These are phyloP conservation scores for Serinus canaria DNA, from an alignment of 2,113 vertebrate genomes.

Conservation along the genomic window DNA sequence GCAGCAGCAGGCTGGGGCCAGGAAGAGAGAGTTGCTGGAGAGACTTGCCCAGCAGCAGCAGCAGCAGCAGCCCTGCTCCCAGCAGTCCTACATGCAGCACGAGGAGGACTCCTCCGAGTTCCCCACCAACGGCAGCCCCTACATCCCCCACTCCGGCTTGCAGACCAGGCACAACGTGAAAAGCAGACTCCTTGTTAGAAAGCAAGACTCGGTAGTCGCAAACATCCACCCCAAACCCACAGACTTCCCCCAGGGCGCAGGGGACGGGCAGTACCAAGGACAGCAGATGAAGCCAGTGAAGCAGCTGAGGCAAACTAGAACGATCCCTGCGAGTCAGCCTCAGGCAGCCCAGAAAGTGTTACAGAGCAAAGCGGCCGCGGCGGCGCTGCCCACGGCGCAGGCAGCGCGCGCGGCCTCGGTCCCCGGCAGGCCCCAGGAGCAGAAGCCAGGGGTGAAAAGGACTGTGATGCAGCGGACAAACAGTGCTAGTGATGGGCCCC, in stretches of 20 bases:
- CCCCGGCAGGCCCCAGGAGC: slow-evolving; percentile 72
- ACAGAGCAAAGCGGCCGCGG: slow-evolving; percentile 49
- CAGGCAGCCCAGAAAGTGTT: slow-evolving; percentile 11
- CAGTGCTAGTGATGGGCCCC: slow-evolving; percentile 75
- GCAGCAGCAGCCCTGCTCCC: slow-evolving; percentile 52
- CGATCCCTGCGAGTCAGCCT: slow-evolving; percentile 48
- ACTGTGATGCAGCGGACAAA: slow-evolving; percentile 93
- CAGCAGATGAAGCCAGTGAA: slow-evolving; percentile 69
- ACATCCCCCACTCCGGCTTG: slow-evolving; percentile 68
- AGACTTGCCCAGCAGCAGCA: slow-evolving; percentile 80
- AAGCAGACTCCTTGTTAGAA: slow-evolving; percentile 75
- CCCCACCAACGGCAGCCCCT: slow-evolving; percentile 68
- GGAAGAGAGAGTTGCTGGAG: slow-evolving; percentile 91
- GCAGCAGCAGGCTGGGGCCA: slow-evolving; percentile 92
- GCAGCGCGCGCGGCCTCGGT: slow-evolving; percentile 47
- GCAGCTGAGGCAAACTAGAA: slow-evolving; percentile 66
- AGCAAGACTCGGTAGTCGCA: slow-evolving; percentile 36
- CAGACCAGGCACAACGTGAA: slow-evolving; percentile 76
- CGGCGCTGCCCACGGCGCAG: slow-evolving; percentile 45
- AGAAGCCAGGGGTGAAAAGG: slow-evolving; percentile 84
- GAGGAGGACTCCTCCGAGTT: slow-evolving; percentile 39
- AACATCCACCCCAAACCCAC: slow-evolving; percentile 53
- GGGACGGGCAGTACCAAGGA: slow-evolving; percentile 61
- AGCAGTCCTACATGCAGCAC: slow-evolving; percentile 47
- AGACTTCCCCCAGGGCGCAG: slow-evolving; percentile 45